Percentiles rank a stretch among this genome's conserved stretches.
Conservation (phyloP, 53 echinoderm and acorn worm genomes). For the Mesocentrotus franciscanus region DNA sequence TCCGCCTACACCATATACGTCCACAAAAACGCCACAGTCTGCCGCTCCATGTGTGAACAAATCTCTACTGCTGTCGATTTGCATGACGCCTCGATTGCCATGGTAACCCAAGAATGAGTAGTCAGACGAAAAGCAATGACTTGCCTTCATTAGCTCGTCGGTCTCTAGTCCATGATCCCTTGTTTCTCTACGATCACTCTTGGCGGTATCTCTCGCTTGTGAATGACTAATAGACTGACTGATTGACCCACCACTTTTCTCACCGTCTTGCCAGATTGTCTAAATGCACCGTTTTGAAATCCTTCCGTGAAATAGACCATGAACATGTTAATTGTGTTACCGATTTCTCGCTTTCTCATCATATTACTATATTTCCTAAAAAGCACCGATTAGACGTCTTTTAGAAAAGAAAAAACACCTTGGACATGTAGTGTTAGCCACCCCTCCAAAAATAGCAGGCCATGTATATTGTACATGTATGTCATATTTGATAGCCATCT, state of each 20-base stretch:
- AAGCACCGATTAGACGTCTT: too few relatives aligned
- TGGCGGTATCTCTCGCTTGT: background rate
- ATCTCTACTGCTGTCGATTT: background rate
- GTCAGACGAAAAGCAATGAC: background rate
- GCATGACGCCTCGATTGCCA: background rate
- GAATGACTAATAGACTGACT: background rate
- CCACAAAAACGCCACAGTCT: background rate
- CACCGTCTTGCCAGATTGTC: too few relatives aligned
- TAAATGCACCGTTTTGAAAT: too few relatives aligned
- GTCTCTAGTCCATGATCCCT: background rate
- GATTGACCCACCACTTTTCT: background rate
- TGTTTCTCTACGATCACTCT: background rate
- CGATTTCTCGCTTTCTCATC: background rate
- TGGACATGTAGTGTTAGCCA: too few relatives aligned
- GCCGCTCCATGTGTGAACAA: background rate
- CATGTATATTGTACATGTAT: too few relatives aligned
- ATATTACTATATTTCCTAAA: too few relatives aligned
- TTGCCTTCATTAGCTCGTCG: background rate
- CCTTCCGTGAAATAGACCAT: too few relatives aligned
- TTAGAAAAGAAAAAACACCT: too few relatives aligned
- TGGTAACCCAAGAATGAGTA: background rate
- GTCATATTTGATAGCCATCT: too few relatives aligned
- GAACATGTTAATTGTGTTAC: too few relatives aligned
- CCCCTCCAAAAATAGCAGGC: too few relatives aligned
- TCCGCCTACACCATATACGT: too few relatives aligned